Evolutionary conservation across 2,113 vertebrate genomes (phyloP), one percentile per base, ranked within the genome.

Genomic region (Pygoscelis antarcticus): DNA sequence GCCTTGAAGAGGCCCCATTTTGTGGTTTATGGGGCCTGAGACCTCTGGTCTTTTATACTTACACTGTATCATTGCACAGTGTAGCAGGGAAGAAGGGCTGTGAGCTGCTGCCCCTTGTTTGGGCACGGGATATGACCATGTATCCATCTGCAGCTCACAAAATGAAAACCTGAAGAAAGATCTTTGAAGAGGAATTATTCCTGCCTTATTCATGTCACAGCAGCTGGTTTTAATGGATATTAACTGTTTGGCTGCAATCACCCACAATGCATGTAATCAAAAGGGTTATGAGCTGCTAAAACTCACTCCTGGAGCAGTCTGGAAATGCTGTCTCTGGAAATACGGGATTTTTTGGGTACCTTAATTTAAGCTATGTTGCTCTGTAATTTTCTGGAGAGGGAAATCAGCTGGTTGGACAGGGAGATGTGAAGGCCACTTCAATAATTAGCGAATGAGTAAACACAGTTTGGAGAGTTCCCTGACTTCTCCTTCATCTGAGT

Each of bases 201-300:
- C 57, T 93, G 65, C 52, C 57, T 78, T 78, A 57, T 61, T 84
- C 70, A 57, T 46, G 52, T 57, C 66, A 87, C 15, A 65, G 81
- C 84, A 95, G 61, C 91, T 94, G 74, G 44, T 79, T 96, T 87
- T 91, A 87, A 95, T 96, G 83, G 86, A 78, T 92, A 89, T 89
- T 84, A 87, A 87, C 91, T 84, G 65, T 75, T 91, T 87, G 69
- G 69, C 77, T 87, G 74, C 78, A 46, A 49, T 91, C 57, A 65
- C 36, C 46, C 70, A 83, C 62, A 36, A 79, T 12, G 34, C 22
- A 8, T 44, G 36, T 26, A 83, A 93, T 78, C 89, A 89, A 94
- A 91, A 93, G 27, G 54, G 55, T 87, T 96, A 91, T 68, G 70
- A 86, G 66, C 69, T 80, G 83, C 62, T 76, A 85, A 91, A 89